Base-by-base conservation (phyloP, 1,140 invertebrate species). In the Hirudo medicinalis region DNA sequence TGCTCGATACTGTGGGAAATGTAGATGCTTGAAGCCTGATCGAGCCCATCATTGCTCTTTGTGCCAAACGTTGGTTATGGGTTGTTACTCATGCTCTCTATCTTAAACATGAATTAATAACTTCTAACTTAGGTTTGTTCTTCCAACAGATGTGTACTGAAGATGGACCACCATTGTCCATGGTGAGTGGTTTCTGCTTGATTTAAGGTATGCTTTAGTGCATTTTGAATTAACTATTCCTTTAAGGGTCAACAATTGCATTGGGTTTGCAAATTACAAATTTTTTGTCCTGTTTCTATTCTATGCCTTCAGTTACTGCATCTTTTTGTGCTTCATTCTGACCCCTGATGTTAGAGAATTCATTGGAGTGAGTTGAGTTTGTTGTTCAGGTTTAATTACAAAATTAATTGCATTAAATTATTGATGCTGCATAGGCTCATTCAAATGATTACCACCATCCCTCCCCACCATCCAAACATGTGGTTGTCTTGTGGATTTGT, bases 41-140 rank as follows among this genome's bases (percentile, higher is more conserved):
- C 84, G 92, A 70, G 87, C 91, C 49, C 92, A 96, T 81, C 92
- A 96, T 80, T 96, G 92, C 82, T 91, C 90, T 76, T 90, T 93
- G 8, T 96, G 91, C 83, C 87, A 89, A 19, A 86, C 86, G 70
- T 93, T 73, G 77, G 77, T 78, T 63, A 20, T 63, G 11, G 22
- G 11, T 11, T 63, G 11, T 63, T 2, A 19, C 29, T 11, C 57
- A 63, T 32, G 29, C 17, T 32, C 3, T 63, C 4, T 63, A 25
- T 13, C 8, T 63, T 63, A 63, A 36, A 6, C 19, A 22, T 3
- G 8, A 6, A 63, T 63, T 63, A 63, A 22, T 25, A 63, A 57
- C 11, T 63, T 63, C 0, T 25, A 63, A 25, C 19, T 0, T 63
- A 63, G 29, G 29, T 25, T 63, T 63, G 22, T 22, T 32, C 72